These are phyloP conservation scores for Hirundichthys speculiger DNA, from an alignment of 2,113 vertebrate species.

Conservation along the genomic window DNA sequence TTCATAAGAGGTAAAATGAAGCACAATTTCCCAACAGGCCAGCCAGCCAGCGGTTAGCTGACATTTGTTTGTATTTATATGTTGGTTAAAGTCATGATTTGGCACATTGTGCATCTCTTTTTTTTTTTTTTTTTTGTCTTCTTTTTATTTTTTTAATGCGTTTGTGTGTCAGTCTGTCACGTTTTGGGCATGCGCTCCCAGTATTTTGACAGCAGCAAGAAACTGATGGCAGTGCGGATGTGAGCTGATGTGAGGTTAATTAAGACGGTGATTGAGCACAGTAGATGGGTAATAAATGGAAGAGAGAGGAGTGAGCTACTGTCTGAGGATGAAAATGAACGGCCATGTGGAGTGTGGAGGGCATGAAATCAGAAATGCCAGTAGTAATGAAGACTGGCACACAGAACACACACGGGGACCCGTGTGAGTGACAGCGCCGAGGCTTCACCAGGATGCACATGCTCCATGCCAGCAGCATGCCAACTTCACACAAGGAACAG, in stretches of 20 bases:
- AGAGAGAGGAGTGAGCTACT: slow-evolving; percentile 71
- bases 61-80: slow-evolving; percentile 68
- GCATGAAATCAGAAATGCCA: slow-evolving; percentile 98
- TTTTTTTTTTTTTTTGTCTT: background rate
- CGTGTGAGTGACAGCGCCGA: slow-evolving; percentile 83
- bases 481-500: slow-evolving; percentile 66
- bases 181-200: slow-evolving; percentile 26
- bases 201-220: slow-evolving; percentile 62
- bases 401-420: slow-evolving; percentile 86
- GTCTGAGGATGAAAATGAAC: slow-evolving; percentile 87
- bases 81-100: slow-evolving; percentile 11
- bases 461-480: slow-evolving; percentile 66
- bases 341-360: slow-evolving; percentile 90
- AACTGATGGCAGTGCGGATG: slow-evolving; percentile 75
- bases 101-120: slow-evolving; percentile 25
- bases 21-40: slow-evolving; percentile 61
- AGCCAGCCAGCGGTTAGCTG: slow-evolving; percentile 20
- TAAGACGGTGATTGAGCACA: slow-evolving; percentile 82
- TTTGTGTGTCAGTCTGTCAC: slow-evolving; percentile 15
- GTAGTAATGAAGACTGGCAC: slow-evolving; percentile 97
- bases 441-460: slow-evolving; percentile 78
- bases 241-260: slow-evolving; percentile 83
- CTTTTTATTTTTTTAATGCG: background rate
- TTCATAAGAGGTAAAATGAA: slow-evolving; percentile 72
- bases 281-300: slow-evolving; percentile 80